A percentile compares a stretch with the other conserved stretches of the same genome.
Conservation (phyloP, 2,113 vertebrate species). For the Tiliqua scincoides region DNA sequence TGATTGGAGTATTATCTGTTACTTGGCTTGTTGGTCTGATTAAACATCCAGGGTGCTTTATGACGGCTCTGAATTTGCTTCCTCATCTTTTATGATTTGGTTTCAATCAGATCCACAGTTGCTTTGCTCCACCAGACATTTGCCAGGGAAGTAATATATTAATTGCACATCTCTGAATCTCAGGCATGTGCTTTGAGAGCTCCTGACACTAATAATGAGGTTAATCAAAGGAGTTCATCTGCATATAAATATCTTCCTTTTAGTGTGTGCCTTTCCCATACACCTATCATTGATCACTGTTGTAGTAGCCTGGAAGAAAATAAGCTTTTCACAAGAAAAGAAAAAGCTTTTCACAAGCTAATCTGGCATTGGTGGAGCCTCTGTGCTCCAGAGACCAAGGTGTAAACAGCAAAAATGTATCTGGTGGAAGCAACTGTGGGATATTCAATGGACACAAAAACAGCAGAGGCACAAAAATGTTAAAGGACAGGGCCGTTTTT, state of each 20-base stretch:
- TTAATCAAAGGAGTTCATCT: slow-evolving; percentile 16
- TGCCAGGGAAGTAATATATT: background rate
- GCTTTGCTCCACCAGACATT: slow-evolving; percentile 1
- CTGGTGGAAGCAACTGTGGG: background rate
- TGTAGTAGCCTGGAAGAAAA: background rate
- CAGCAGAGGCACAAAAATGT: no score
- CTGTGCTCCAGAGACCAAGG: background rate
- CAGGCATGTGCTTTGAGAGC: background rate
- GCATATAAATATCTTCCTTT: background rate
- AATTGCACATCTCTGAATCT: slow-evolving; percentile 37
- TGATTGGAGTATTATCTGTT: slow-evolving; percentile 14
- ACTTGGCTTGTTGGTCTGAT: background rate
- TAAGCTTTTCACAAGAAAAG: no score
- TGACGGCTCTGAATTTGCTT: background rate
- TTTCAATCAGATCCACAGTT: slow-evolving; percentile 29
- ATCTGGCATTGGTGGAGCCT: background rate
- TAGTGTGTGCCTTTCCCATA: background rate
- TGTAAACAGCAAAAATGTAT: no score
- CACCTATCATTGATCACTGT: background rate
- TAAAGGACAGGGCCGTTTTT: no score
- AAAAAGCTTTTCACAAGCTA: no score
- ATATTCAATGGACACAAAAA: no score
- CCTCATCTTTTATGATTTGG: slow-evolving; percentile 18
- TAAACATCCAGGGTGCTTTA: slow-evolving; percentile 14
- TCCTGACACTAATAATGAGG: slow-evolving; percentile 26